Conservation (phyloP, 2,888 invertebrate genomes). For the Melinaea menophilus region DNA sequence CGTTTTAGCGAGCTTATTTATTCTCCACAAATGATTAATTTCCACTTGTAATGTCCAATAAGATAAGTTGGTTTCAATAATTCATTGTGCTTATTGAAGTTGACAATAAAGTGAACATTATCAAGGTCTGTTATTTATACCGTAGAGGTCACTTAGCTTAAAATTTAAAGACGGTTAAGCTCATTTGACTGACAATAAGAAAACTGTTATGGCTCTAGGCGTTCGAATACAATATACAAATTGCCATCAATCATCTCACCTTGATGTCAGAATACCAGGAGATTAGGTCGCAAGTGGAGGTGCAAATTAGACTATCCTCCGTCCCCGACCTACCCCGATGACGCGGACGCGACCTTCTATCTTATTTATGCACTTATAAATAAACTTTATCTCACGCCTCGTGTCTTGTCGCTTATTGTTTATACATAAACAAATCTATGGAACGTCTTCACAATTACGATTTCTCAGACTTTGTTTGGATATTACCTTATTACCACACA, state of each 20-base stretch:
- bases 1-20: conserved; percentile 16
- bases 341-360: conserved; percentile 58
- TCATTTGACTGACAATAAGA: conserved; percentile 31
- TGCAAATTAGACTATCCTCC: conserved; percentile 41
- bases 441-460: not conserved
- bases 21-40: conserved; percentile 31
- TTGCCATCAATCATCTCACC: conserved; percentile 48
- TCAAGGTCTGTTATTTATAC: conserved; percentile 40
- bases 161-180: conserved; percentile 33
- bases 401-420: conserved; percentile 38
- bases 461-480: not conserved
- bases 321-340: conserved; percentile 68
- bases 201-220: conserved; percentile 44
- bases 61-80: conserved; percentile 33
- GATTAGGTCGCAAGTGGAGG: conserved; percentile 40
- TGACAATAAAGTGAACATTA: conserved; percentile 34
- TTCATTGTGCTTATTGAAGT: conserved; percentile 32
- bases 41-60: conserved; percentile 31
- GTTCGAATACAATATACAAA: conserved; percentile 45
- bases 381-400: conserved; percentile 54
- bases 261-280: conserved; percentile 46
- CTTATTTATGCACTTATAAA: conserved; percentile 66
- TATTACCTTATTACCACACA: too few species aligned
- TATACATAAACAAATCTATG: conserved; percentile 32
- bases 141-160: conserved; percentile 38